Evolutionary conservation across 1,140 invertebrate species (phyloP), one percentile per base, ranked within the genome.

Genomic region (Calephelis nemesis): DNA sequence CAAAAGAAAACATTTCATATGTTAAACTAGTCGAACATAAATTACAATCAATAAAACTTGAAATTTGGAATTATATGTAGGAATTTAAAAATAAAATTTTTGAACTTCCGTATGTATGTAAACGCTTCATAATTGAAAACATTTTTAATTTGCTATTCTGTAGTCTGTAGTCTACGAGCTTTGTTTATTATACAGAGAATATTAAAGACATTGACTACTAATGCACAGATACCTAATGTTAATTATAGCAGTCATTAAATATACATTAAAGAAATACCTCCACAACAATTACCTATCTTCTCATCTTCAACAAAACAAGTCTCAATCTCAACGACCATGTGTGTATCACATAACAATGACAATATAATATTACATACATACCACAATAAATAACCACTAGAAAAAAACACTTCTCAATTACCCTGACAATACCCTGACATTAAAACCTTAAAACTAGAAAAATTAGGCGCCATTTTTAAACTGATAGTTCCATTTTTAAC

Each of bases 371-470:
- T 60, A n/a, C 58, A 42, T 60, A 60, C 58, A 60, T 60, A 60
- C 58, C 58, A 60, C 58, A 60, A 60, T 39, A 65, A 64, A 39
- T 39, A 30, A 65, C 47, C 49, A 47, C 65, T 60, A 67, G 42
- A 54, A 67, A 67, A 60, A 67, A 67, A 4, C 47, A 64, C 64
- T 66, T 42, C 52, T 65, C 52, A 67, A 72, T 78, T 74, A 72
- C 76, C 74, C 63, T 74, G 70, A 77, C 76, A 68, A 58, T 39
- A 58, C 19, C 52, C 52, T 58, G 52, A 39, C 7, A 40, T 50
- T 58, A 70, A 72, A 77, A 77, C 68, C 71, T 73, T 62, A 74
- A 71, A 70, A 47, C 47, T 15, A 45, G 42, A 45, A 7, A 45
- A 45, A 45, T 15, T 58, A 54, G 13, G 54, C 19, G 49, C 47